Evolutionary conservation across 2,113 vertebrate genomes (phyloP), one percentile per base, ranked within the genome.

Genomic region (Echinops telfairi): DNA sequence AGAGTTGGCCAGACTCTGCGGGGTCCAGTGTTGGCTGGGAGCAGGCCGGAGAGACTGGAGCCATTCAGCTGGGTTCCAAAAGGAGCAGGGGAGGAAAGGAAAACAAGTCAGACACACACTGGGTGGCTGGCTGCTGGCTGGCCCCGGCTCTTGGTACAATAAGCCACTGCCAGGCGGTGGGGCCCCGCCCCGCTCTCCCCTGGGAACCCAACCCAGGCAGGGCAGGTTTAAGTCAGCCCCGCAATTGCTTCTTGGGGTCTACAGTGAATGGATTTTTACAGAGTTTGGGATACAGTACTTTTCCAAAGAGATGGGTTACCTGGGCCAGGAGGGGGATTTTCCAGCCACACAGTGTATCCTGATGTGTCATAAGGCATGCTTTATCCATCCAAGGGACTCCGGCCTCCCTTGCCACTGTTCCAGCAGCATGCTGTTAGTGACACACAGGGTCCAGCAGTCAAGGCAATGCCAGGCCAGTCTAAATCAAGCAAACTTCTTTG

Each of bases 61-160:
- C 97, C 92, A 97, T 98, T 98, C 97, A 98, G 92, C 92, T n/a
- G 3, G 89, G 96, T 95, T 97, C 97, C 97, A 97, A 97, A 97
- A 97, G 94, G 89, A 96, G 93, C 97, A 95, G 92, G 94, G 93
- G 84, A 97, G 90, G 96, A 97, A 97, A 86, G 95, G 96, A 96
- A 98, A 97, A 97, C 97, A 97, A 97, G 96, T 93, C 93, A 96
- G 88, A 0, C 75, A 95, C 96, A 96, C 91, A 92, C 95, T 98
- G 97, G 97, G 98, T 97, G 96, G 97, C 94, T 97, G 96, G 97
- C 94, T 97, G 96, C 98, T 95, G 96, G 96, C 97, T 97, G 92
- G 95, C 94, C 82, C 5, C 77, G 70, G 85, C 92, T 89, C 96
- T 94, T 94, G 97, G 78, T 83, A 95, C 95, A 93, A 84, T n/a